phyloP scores from a whole-genome alignment of 2,888 invertebrate genomes.

The Ennomos erosarius region DNA sequence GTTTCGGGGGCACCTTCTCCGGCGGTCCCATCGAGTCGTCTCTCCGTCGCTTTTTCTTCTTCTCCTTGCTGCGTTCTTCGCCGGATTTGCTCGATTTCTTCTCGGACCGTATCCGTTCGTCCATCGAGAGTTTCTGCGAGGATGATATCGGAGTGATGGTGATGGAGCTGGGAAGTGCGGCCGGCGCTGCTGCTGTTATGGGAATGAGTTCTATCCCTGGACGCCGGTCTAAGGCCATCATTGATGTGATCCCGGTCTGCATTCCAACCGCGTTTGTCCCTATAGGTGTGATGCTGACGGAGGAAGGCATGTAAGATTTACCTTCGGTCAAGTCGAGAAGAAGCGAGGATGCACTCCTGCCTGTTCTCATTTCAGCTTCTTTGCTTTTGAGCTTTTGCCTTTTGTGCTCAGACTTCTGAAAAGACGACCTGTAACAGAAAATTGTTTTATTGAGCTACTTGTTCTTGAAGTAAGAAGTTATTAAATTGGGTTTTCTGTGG shows the following conservation, averaged over 20 bases:
- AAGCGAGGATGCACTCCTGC: slow-evolving; percentile 69
- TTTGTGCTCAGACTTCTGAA: slow-evolving; percentile 85
- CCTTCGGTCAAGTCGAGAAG: slow-evolving; percentile 85
- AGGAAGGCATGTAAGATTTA: slow-evolving; percentile 81
- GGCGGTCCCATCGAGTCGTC: slow-evolving; percentile 94
- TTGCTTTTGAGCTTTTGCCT: slow-evolving; percentile 86
- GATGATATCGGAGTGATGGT: slow-evolving; percentile 93
- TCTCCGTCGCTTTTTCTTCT: slow-evolving; percentile 90
- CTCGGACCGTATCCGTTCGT: slow-evolving; percentile 76
- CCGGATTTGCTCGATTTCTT: slow-evolving; percentile 77
- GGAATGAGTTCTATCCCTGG: slow-evolving; percentile 95
- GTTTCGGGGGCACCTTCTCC: slow-evolving; percentile 91
- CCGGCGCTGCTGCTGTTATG: slow-evolving; percentile 86
- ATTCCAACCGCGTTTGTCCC: slow-evolving; percentile 84
- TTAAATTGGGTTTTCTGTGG: too few species aligned
- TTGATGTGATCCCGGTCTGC: slow-evolving; percentile 86
- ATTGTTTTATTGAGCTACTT: background rate
- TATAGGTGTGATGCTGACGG: slow-evolving; percentile 82
- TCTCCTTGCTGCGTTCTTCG: slow-evolving; percentile 84
- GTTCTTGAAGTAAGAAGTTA: too few species aligned
- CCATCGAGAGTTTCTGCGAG: slow-evolving; percentile 80
- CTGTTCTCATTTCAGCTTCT: slow-evolving; percentile 77
- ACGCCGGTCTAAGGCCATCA: slow-evolving; percentile 88
- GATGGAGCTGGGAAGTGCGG: slow-evolving; percentile 91
- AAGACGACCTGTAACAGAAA: slow-evolving; percentile 79